phyloP scores from a whole-genome alignment of 2,888 invertebrate species.

The Tridacna crocea region DNA sequence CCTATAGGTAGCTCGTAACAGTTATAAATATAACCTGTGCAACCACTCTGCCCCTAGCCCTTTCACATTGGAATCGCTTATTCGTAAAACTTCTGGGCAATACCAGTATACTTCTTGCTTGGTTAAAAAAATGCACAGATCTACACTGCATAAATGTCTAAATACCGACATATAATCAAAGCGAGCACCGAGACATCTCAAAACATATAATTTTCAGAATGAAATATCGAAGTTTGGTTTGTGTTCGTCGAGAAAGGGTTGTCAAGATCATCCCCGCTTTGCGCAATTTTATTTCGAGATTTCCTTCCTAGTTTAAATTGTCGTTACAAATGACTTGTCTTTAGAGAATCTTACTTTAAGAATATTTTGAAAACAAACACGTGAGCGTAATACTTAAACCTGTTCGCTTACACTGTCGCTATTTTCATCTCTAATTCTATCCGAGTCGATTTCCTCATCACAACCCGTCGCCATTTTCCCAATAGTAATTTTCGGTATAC shows the following conservation, averaged over 20 bases:
- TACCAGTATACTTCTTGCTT: no score
- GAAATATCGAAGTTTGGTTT: conserved; percentile 9
- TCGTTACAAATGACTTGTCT: background rate
- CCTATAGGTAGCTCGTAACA: no score
- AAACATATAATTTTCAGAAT: background rate
- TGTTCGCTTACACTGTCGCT: background rate
- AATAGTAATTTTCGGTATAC: conserved; percentile 20
- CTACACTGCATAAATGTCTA: no score
- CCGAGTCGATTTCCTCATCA: background rate
- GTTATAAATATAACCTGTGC: no score
- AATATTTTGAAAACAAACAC: background rate
- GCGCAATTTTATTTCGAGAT: background rate
- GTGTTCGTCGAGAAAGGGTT: background rate
- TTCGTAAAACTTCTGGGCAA: no score
- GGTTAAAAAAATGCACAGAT: no score
- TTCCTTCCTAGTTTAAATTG: background rate
- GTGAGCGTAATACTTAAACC: background rate
- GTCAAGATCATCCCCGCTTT: background rate
- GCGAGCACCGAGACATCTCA: no score
- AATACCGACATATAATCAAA: no score
- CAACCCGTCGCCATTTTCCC: conserved; percentile 59
- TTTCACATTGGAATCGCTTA: no score
- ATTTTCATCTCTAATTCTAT: conserved; percentile 4
- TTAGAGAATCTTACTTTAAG: background rate
- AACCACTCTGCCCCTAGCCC: no score